A percentile compares a stretch with the other conserved stretches of the same genome.
phyloP scores from a whole-genome alignment of 2,113 vertebrate species.

The Scatophagus argus region DNA sequence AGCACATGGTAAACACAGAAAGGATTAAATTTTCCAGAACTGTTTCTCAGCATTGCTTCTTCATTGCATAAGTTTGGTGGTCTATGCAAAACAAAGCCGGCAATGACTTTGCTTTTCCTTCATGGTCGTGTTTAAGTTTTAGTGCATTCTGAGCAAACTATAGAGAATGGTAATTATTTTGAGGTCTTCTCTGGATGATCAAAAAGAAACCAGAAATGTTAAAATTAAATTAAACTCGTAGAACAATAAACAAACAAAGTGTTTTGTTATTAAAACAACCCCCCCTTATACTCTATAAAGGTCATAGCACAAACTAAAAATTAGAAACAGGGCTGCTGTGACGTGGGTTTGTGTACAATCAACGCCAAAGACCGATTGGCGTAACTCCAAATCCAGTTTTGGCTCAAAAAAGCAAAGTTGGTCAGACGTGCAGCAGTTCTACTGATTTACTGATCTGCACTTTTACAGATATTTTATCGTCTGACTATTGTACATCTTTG shows the following conservation, averaged over 20 bases:
- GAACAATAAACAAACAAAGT: neutral
- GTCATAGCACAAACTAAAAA: neutral
- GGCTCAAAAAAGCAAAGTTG: neutral
- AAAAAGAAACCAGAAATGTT: neutral
- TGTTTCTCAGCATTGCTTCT: constrained; percentile 21
- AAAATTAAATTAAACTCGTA: neutral
- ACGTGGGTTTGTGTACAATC: neutral
- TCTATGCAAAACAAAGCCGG: constrained; percentile 13
- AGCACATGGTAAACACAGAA: constrained; percentile 38
- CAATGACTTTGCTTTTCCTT: neutral
- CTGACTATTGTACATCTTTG: neutral
- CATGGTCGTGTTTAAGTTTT: neutral
- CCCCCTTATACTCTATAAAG: neutral
- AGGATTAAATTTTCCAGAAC: constrained; percentile 39
- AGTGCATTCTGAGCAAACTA: constrained; percentile 19
- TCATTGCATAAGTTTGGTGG: constrained; percentile 14
- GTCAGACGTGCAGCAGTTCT: neutral
- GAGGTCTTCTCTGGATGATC: neutral
- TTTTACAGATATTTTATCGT: neutral
- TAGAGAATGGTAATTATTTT: neutral
- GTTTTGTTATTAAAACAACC: neutral
- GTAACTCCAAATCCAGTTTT: too few species aligned
- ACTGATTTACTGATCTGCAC: neutral
- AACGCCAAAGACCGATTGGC: neutral
- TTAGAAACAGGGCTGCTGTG: constrained; percentile 2